Conservation (phyloP, 2,888 invertebrate species). For the Catonia carolina region DNA sequence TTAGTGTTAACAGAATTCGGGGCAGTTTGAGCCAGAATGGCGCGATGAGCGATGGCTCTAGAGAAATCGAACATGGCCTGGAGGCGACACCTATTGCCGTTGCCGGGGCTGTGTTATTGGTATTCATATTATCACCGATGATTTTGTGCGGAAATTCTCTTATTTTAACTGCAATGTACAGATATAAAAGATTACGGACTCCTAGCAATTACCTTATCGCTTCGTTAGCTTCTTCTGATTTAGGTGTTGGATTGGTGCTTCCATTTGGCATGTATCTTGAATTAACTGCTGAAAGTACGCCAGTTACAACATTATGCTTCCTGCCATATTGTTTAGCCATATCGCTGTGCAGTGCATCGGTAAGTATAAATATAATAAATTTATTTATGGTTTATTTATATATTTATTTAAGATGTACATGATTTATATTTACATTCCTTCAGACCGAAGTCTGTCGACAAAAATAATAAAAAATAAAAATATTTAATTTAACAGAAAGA, state of each 20-base stretch:
- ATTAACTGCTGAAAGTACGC: slow-evolving; percentile 45
- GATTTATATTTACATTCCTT: too few species aligned
- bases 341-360: slow-evolving; percentile 52
- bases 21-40: too few species aligned
- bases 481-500: too few species aligned
- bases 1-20: too few species aligned
- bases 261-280: slow-evolving; percentile 54
- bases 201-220: slow-evolving; percentile 56
- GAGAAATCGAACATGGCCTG: slow-evolving; percentile 3
- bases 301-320: slow-evolving; percentile 47
- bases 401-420: too few species aligned
- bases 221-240: slow-evolving; percentile 54
- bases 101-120: slow-evolving; percentile 46
- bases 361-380: too few species aligned
- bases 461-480: too few species aligned
- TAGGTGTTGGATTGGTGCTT: slow-evolving; percentile 53
- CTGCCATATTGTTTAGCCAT: slow-evolving; percentile 53
- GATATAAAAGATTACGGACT: slow-evolving; percentile 54
- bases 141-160: slow-evolving; percentile 50
- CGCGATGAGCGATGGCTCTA: too few species aligned
- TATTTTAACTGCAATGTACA: slow-evolving; percentile 52
- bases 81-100: slow-evolving; percentile 42
- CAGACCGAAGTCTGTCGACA: too few species aligned
- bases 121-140: slow-evolving; percentile 50
- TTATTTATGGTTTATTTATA: too few species aligned